Evolutionary conservation across 2,888 invertebrate genomes (phyloP).

Genomic region (Caenorhabditis zanzibari): DNA sequence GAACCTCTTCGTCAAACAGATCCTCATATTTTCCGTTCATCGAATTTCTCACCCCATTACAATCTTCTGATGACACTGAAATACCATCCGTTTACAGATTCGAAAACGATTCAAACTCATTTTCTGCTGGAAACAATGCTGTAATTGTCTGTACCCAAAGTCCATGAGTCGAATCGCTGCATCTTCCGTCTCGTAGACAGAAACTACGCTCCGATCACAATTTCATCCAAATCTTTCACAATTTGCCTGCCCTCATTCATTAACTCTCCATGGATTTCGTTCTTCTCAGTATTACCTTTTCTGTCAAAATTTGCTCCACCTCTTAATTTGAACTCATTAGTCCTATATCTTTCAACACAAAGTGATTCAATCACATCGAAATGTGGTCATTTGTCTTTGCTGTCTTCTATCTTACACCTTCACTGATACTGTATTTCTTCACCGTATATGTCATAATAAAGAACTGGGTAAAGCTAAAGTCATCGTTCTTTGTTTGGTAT

Average conservation of each 20-base stretch:
- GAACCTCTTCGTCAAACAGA: no score
- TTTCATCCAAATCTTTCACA: not conserved
- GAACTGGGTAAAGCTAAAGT: slow-evolving; percentile 29
- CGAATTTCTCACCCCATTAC: no score
- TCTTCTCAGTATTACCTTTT: no score
- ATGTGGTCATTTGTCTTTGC: slow-evolving; percentile 28
- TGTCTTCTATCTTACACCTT: slow-evolving; percentile 19
- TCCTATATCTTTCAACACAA: not conserved
- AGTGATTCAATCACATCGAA: not conserved
- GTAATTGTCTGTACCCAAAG: not conserved
- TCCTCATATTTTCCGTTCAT: no score
- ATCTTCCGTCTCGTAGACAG: not conserved
- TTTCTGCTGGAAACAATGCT: not conserved
- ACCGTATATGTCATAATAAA: slow-evolving; percentile 33
- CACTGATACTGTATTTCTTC: slow-evolving; percentile 26
- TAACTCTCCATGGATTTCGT: no score
- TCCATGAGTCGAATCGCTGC: not conserved
- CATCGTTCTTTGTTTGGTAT: slow-evolving; percentile 49
- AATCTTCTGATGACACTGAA: no score
- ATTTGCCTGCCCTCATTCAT: no score
- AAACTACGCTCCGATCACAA: not conserved
- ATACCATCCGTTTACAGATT: not conserved
- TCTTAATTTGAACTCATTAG: not conserved
- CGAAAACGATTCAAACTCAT: not conserved
- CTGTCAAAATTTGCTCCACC: not conserved